These are phyloP conservation scores for Acridotheres tristis DNA, from an alignment of 2,797 vertebrate species.

Conservation along the genomic window DNA sequence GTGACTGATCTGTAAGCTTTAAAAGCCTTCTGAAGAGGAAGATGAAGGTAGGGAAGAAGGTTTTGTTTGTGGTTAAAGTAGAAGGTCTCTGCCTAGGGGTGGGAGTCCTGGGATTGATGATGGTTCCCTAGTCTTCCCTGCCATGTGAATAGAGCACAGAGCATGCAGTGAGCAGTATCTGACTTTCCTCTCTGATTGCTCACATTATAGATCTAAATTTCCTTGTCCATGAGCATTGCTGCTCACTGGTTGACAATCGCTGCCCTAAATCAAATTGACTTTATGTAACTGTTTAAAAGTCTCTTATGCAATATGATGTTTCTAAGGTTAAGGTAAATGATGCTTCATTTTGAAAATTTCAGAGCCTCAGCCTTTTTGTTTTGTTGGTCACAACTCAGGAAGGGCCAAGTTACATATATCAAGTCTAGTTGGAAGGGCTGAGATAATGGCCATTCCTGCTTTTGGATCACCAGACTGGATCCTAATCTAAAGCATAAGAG, in stretches of 20 bases:
- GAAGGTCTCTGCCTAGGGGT: background rate
- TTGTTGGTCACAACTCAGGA: background rate
- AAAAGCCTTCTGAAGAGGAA: conserved; percentile 1
- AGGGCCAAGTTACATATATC: background rate
- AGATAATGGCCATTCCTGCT: background rate
- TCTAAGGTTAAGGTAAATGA: background rate
- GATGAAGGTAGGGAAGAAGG: background rate
- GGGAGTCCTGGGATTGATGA: background rate
- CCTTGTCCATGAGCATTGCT: background rate
- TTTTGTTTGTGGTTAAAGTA: background rate
- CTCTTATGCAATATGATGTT: background rate
- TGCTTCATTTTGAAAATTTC: background rate
- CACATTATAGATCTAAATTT: background rate
- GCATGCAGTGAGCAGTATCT: background rate
- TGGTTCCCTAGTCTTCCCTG: background rate
- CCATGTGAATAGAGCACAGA: background rate
- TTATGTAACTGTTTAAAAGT: background rate
- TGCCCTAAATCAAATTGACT: background rate
- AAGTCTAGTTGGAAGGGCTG: background rate
- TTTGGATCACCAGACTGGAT: background rate
- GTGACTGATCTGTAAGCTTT: background rate
- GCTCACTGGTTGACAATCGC: background rate
- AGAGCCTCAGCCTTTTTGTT: background rate
- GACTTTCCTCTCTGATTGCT: background rate
- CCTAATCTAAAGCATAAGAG: background rate